These are phyloP conservation scores for Andricus quercusramuli DNA, from an alignment of 2,888 invertebrate species.

Conservation along the genomic window DNA sequence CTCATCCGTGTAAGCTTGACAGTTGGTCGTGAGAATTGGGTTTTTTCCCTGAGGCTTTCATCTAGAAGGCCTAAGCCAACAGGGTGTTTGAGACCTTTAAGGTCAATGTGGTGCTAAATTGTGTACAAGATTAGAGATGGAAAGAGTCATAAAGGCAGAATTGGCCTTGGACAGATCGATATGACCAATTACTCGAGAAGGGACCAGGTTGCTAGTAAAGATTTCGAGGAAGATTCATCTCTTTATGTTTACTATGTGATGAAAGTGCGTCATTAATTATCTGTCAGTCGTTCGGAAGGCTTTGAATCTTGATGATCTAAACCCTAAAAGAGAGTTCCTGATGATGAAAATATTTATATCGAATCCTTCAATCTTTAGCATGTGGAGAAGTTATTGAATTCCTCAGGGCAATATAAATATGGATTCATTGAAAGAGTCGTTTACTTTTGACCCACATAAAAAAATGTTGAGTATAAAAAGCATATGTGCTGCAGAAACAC, in stretches of 20 bases:
- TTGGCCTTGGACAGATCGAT: not conserved
- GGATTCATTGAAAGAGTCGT: not conserved
- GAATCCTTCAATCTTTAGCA: not conserved
- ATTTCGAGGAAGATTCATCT: not conserved
- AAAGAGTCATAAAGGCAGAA: not conserved
- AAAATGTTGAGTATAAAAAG: not conserved
- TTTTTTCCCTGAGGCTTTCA: not conserved
- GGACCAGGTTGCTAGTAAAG: not conserved
- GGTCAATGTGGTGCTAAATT: slow-evolving; percentile 20
- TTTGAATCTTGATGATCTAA: not conserved
- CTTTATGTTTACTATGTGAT: not conserved
- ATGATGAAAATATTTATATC: not conserved
- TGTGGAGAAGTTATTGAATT: not conserved
- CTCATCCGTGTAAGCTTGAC: too few relatives aligned
- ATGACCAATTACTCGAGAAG: not conserved
- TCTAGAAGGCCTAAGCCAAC: not conserved
- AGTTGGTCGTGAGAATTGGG: not conserved
- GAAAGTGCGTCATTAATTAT: not conserved
- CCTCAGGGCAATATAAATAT: not conserved
- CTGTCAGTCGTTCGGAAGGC: not conserved
- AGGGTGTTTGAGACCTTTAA: not conserved
- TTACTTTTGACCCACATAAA: not conserved
- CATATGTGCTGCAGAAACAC: not conserved
- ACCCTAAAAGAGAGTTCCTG: not conserved
- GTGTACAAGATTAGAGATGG: not conserved